Conservation (phyloP, 2,888 invertebrate species). For the Macroteleia sp. region DNA sequence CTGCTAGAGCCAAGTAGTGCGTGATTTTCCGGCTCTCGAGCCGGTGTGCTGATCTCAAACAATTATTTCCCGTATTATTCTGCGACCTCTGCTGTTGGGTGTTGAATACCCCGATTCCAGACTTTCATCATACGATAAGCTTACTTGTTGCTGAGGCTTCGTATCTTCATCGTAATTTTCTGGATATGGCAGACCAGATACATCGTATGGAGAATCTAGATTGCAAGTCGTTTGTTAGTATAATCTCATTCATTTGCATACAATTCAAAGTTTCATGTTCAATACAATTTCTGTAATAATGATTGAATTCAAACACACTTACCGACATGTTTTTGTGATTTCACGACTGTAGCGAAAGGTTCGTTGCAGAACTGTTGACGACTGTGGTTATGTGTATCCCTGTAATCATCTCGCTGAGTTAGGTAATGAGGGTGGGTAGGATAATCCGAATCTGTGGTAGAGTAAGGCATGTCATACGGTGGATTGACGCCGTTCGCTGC, state of each 20-base stretch:
- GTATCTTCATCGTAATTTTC: conserved; percentile 91
- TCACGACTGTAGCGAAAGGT: conserved; percentile 95
- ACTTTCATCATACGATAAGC: conserved; percentile 96
- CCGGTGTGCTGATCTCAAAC: conserved; percentile 89
- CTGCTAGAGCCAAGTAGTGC: too few relatives aligned
- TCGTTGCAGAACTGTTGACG: conserved; percentile 94
- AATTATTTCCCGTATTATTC: conserved; percentile 97
- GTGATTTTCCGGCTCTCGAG: too few relatives aligned
- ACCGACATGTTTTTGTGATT: conserved; percentile 96
- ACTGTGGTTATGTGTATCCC: conserved; percentile 92
- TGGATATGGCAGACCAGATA: conserved; percentile 95
- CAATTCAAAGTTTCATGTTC: too few relatives aligned
- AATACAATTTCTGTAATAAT: too few relatives aligned
- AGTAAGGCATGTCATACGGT: conserved; percentile 92
- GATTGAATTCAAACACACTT: conserved; percentile 79
- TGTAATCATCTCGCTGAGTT: conserved; percentile 89
- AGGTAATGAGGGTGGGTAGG: conserved; percentile 92
- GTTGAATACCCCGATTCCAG: conserved; percentile 97
- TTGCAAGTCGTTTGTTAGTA: too few relatives aligned
- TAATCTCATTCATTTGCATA: too few relatives aligned
- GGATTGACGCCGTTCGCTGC: conserved; percentile 89
- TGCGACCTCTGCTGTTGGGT: conserved; percentile 95
- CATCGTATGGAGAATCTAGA: conserved; percentile 96
- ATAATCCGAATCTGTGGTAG: conserved; percentile 91
- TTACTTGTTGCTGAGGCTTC: conserved; percentile 94